A percentile compares a stretch with the other conserved stretches of the same genome.
Conservation (phyloP, 2,113 vertebrate species). For the Dryoscopus gambensis region DNA sequence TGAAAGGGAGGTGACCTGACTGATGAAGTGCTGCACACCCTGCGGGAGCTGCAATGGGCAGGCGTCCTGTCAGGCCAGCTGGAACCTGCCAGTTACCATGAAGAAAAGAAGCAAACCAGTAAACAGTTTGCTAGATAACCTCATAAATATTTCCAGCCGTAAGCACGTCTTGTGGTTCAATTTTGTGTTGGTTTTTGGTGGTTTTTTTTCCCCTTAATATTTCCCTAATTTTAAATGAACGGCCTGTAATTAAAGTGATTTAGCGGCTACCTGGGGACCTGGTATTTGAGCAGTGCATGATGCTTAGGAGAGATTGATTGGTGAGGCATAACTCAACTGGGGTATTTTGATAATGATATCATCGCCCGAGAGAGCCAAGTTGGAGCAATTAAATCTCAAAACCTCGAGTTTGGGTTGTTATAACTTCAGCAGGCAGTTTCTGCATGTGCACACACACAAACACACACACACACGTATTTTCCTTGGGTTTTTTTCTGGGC, state of each 20-base stretch:
- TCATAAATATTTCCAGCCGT: slow-evolving; percentile 55
- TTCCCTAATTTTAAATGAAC: slow-evolving; percentile 67
- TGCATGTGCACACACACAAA: neutral
- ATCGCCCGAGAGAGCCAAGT: slow-evolving; percentile 12
- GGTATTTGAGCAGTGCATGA: slow-evolving; percentile 58
- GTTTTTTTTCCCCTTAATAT: slow-evolving; percentile 26
- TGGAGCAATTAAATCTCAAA: slow-evolving; percentile 37
- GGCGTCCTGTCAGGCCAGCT: neutral
- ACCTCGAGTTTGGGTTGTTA: neutral
- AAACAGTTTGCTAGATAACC: slow-evolving; percentile 4
- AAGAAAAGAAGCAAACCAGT: neutral
- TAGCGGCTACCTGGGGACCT: slow-evolving; percentile 69
- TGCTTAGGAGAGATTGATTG: slow-evolving; percentile 56
- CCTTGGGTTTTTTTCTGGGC: neutral
- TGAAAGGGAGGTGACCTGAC: neutral
- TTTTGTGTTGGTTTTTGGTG: neutral
- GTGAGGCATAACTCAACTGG: slow-evolving; percentile 20
- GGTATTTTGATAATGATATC: slow-evolving; percentile 41
- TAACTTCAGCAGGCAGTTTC: neutral
- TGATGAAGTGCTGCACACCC: neutral
- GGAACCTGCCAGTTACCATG: neutral
- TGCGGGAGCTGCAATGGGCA: neutral
- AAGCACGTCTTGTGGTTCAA: slow-evolving; percentile 35
- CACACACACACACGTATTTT: neutral
- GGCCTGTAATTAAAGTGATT: slow-evolving; percentile 74